Base-by-base conservation (phyloP, 2,888 invertebrate species). In the Agrotis exclamationis region DNA sequence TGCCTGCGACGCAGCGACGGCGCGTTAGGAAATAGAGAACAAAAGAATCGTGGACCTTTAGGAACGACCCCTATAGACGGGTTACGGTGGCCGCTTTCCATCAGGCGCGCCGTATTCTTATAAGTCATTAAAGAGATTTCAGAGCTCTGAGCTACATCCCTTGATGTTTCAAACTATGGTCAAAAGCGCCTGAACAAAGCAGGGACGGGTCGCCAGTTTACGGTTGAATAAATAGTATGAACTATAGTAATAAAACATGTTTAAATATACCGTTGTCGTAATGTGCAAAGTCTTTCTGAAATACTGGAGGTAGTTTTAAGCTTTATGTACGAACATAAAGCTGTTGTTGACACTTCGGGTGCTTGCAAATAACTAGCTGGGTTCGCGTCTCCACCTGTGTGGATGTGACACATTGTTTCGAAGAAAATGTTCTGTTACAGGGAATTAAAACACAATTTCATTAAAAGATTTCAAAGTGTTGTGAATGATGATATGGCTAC, bases 191-290 rank as follows among this genome's bases (percentile, higher is more conserved):
- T 11, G 39, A 39, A 39, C 39, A 39, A 39, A 39, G 39, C 39
- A 39, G 39, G 11, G 39, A 39, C 39, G 39, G 11, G 39, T 11
- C 39, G 39, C 11, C 39, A 9, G 11, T 39, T 11, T 39, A 39
- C 39, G 9, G 39, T 39, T 9, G 56, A 56, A 74, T 20, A 62
- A 45, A 63, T 64, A 24, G 45, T 60, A 13, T 33, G 47, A 56
- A 74, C 67, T 56, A 79, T 51, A 33, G 51, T 56, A 62, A 74
- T 74, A 74, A 62, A 79, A 78, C 62, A 58, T 3, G 62, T 65
- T 63, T 59, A 51, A 79, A 78, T 80, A 69, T 79, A 65, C 48
- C 24, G 24, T 22, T 24, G 54, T 54, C 20, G 58, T 63, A 63
- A 63, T 20, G 48, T 22, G 24, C 16, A 7, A 50, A 62, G n/a